Evolutionary conservation across 2,113 vertebrate genomes (phyloP).

Genomic region (Pseudopipra pipra): DNA sequence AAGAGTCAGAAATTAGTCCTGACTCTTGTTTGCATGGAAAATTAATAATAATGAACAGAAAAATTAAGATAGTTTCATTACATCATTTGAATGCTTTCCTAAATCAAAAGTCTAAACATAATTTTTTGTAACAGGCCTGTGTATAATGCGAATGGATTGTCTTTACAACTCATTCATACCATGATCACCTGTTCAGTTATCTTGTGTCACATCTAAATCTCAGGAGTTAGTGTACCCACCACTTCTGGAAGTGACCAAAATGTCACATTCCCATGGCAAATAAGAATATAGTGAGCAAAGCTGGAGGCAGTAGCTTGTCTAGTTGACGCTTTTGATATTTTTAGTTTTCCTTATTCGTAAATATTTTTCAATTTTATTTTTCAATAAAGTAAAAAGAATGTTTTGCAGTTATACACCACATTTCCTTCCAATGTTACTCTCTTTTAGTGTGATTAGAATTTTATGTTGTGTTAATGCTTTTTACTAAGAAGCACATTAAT

Average conservation of each 20-base stretch:
- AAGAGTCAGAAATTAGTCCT: neutral
- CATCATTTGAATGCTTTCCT: neutral
- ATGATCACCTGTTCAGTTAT: conserved; percentile 8
- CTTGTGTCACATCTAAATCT: neutral
- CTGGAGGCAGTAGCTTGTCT: neutral
- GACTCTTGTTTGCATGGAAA: neutral
- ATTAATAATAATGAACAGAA: neutral
- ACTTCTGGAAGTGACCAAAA: conserved; percentile 36
- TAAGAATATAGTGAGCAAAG: neutral
- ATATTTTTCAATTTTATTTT: conserved; percentile 47
- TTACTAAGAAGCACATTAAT: conserved; percentile 77
- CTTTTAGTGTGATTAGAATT: conserved; percentile 75
- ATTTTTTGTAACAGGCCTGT: neutral
- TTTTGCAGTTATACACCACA: conserved; percentile 58
- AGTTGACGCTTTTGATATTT: neutral
- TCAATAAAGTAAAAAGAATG: conserved; percentile 32
- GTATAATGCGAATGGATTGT: neutral
- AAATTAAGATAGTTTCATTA: neutral
- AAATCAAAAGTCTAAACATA: neutral
- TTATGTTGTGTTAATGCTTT: conserved; percentile 73
- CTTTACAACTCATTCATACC: neutral
- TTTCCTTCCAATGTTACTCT: conserved; percentile 54
- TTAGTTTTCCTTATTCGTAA: neutral
- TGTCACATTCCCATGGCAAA: neutral
- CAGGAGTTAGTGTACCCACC: neutral